Base-by-base conservation (phyloP, 2,113 vertebrate species). In the Bambusicola thoracicus region DNA sequence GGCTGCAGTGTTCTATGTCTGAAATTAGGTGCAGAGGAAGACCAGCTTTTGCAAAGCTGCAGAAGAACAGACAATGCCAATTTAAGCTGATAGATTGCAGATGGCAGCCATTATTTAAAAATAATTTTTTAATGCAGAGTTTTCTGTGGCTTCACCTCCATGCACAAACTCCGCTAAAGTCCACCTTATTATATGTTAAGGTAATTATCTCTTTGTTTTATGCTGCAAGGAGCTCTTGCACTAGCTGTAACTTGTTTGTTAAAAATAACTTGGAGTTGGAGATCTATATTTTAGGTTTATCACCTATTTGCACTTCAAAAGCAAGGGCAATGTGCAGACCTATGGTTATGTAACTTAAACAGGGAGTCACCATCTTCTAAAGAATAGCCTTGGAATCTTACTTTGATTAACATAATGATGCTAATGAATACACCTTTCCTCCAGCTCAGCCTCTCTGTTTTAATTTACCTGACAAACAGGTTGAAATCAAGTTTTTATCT, bases 251-350 rank as follows among this genome's bases (percentile, higher is more conserved):
- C 27, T 44, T 22, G 6, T 29, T 80, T 63, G 85, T 80, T 88
- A 93, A 88, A 95, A 95, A 90, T 92, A 93, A 53, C 88, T n/a
- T 65, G 40, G 43, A 63, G 51, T 56, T 96, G 32, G 69, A 92
- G 65, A 67, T 89, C 25, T 86, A 4, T 81, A 19, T 67, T 90
- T 92, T 61, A 63, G 69, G 10, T 95, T 89, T 90, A 84, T 75
- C 65, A n/a, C n/a, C 61, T 75, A 92, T 96, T 96, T 94, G 70
- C 89, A 96, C 59, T 95, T 96, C 92, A 94, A 95, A 96, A 92
- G 67, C 69, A 89, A 87, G 86, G 77, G 75, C 66, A 90, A 66
- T n/a, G 13, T 44, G 43, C 66, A 95, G 92, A 82, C 51, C 68
- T 92, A 61, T 30, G 27, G 27, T 29, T 29, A 53, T 89, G 92